Conservation (phyloP, 35 echinoderm and acorn worm genomes). For the Heliocidaris tuberculata region DNA sequence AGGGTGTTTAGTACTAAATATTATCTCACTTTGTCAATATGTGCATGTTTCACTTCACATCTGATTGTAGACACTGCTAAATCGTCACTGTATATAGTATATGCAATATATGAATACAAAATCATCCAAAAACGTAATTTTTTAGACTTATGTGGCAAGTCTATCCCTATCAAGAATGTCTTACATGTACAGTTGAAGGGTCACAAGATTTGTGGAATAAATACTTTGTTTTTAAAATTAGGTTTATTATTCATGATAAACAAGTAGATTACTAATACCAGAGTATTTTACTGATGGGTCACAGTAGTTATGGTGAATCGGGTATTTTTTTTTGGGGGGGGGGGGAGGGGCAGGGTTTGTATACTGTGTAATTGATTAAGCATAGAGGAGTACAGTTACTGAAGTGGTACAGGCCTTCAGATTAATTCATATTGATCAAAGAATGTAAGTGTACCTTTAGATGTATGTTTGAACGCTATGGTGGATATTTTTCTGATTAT, state of each 20-base stretch:
- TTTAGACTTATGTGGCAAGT: no score
- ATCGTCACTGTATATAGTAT: neutral
- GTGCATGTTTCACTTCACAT: neutral
- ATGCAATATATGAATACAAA: neutral
- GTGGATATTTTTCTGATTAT: neutral
- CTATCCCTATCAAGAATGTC: no score
- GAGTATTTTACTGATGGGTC: neutral
- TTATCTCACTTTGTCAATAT: neutral
- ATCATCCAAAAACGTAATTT: no score
- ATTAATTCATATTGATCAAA: neutral
- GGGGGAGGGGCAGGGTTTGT: neutral
- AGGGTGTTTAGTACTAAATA: neutral
- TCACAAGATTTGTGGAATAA: neutral
- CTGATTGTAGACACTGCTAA: neutral
- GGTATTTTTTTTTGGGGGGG: no score
- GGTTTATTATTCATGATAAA: neutral
- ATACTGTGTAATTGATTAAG: neutral
- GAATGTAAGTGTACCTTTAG: neutral
- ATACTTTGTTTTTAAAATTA: neutral
- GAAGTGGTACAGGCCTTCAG: neutral
- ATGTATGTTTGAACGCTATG: neutral
- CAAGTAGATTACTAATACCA: neutral
- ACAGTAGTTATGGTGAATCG: no score
- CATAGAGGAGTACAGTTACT: neutral
- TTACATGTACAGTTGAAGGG: neutral